Evolutionary conservation across 2,113 vertebrate species (phyloP).

Genomic region (Sorex araneus): DNA sequence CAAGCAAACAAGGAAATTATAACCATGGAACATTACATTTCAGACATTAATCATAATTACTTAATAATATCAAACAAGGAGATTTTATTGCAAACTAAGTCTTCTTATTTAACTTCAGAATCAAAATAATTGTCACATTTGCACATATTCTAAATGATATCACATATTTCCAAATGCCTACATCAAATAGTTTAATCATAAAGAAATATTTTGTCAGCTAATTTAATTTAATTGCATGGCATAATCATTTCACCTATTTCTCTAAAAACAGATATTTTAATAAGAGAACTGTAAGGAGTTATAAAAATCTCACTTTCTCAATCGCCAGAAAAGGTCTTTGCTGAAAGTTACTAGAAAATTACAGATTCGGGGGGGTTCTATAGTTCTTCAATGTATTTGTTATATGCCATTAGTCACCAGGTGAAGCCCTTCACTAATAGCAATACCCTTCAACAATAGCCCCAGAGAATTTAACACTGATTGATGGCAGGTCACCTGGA

Average conservation of each 20-base stretch:
- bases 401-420: conserved; percentile 93
- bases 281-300: conserved; percentile 81
- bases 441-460: conserved; percentile 91
- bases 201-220: conserved; percentile 86
- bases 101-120: conserved; percentile 82
- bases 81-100: conserved; percentile 81
- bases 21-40: conserved; percentile 84
- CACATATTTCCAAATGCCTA: conserved; percentile 70
- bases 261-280: conserved; percentile 82
- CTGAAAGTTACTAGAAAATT: conserved; percentile 90
- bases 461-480: conserved; percentile 92
- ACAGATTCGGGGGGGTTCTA: conserved; percentile 88
- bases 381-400: conserved; percentile 91
- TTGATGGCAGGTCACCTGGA: conserved; percentile 93
- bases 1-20: conserved; percentile 84
- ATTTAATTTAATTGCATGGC: conserved; percentile 85
- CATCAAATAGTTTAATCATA: conserved; percentile 83
- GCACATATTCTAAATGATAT: conserved; percentile 72
- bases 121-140: conserved; percentile 83
- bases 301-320: conserved; percentile 88
- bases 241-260: conserved; percentile 83
- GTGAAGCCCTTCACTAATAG: conserved; percentile 91
- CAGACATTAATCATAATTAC: conserved; percentile 88
- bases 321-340: conserved; percentile 87
- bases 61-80: conserved; percentile 83